A percentile compares a stretch with the other conserved stretches of the same genome.
phyloP scores from a whole-genome alignment of 2,113 vertebrate species.

The Nibea albiflora region DNA sequence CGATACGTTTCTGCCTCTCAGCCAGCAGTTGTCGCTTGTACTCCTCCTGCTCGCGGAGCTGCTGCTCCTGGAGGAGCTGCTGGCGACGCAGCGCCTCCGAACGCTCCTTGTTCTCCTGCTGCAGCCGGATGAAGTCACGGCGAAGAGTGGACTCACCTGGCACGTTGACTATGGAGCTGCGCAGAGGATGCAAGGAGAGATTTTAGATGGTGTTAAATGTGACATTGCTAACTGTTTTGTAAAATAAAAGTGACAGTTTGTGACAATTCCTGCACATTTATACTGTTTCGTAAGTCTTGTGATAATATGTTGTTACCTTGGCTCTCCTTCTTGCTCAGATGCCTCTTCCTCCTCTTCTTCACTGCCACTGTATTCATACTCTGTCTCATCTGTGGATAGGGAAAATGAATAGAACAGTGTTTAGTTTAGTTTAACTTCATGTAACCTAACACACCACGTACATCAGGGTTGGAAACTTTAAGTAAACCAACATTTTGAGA shows the following conservation, averaged over 20 bases:
- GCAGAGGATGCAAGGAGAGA: background rate
- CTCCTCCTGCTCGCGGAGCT: slow-evolving; percentile 97
- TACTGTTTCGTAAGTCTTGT: no score
- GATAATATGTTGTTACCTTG: slow-evolving; percentile 81
- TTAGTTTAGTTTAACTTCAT: background rate
- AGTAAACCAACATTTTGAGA: background rate
- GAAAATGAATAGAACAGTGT: background rate
- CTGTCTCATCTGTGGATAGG: slow-evolving; percentile 91
- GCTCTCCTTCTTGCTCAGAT: slow-evolving; percentile 98
- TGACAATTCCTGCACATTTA: background rate
- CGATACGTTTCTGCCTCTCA: slow-evolving; percentile 95
- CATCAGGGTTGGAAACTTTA: background rate
- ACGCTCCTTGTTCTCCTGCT: slow-evolving; percentile 99
- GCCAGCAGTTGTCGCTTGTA: slow-evolving; percentile 97
- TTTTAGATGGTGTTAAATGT: background rate
- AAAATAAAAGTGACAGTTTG: background rate
- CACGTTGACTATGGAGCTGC: slow-evolving; percentile 97
- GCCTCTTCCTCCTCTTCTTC: slow-evolving; percentile 98
- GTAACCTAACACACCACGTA: background rate
- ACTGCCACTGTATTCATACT: slow-evolving; percentile 99
- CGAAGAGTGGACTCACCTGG: slow-evolving; percentile 97
- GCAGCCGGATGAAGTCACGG: slow-evolving; percentile 96
- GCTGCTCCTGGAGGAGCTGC: slow-evolving; percentile 97
- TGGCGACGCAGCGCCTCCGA: slow-evolving; percentile 95
- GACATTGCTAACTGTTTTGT: no score